phyloP scores from a whole-genome alignment of 2,888 invertebrate genomes.

The Rotaria sp. region DNA sequence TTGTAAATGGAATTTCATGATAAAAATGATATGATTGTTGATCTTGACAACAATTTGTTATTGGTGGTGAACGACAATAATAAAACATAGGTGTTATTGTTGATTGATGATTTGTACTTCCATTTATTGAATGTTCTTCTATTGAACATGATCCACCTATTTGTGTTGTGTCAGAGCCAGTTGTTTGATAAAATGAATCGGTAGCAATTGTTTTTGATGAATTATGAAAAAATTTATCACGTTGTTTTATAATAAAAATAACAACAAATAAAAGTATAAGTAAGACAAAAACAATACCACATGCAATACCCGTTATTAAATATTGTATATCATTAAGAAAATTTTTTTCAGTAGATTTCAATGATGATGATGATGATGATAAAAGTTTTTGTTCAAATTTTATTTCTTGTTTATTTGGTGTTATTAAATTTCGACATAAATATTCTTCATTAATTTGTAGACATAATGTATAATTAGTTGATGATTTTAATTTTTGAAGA shows the following conservation, averaged over 20 bases:
- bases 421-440: background rate
- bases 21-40: constrained; percentile 11
- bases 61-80: background rate
- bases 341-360: background rate
- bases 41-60: background rate
- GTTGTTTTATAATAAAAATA: background rate
- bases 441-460: background rate
- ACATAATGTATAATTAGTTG: background rate
- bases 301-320: background rate
- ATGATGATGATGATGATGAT: background rate
- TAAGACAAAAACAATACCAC: background rate
- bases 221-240: background rate
- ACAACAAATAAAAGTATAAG: background rate
- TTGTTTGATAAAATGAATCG: background rate
- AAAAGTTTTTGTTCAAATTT: background rate
- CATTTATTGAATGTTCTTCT: background rate
- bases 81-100: background rate
- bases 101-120: background rate
- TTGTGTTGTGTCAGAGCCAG: constrained; percentile 6
- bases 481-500: background rate
- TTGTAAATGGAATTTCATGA: constrained; percentile 23
- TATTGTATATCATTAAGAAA: background rate
- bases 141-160: background rate
- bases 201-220: constrained; percentile 17
- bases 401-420: background rate